Evolutionary conservation across 2,888 invertebrate genomes (phyloP).

Genomic region (Aleiodes leptofemur): DNA sequence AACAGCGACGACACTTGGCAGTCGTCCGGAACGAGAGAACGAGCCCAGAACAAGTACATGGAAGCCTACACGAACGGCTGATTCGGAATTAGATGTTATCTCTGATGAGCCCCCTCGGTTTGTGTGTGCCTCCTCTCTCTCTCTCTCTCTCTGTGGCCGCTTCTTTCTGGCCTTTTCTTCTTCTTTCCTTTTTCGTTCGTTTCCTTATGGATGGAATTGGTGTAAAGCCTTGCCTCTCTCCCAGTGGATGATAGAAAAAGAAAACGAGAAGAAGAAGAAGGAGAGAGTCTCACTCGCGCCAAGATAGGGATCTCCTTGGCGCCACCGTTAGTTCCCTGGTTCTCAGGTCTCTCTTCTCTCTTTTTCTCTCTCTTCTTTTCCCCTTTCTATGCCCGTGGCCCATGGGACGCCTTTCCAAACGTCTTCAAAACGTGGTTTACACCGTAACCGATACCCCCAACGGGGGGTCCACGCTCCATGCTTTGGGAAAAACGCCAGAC

Average conservation of each 20-base stretch:
- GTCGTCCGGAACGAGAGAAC: conserved; percentile 57
- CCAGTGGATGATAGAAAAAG: conserved; percentile 7
- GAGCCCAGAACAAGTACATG: conserved; percentile 59
- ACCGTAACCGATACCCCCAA: conserved; percentile 74
- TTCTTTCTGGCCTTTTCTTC: conserved; percentile 39
- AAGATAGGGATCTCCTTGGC: conserved; percentile 75
- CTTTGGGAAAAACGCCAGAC: conserved; percentile 38
- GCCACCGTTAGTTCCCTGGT: conserved; percentile 69
- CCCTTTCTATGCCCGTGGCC: conserved; percentile 38
- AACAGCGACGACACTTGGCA: conserved; percentile 57
- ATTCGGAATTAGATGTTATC: conserved; percentile 74
- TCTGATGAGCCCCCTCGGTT: conserved; percentile 69
- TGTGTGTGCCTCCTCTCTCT: conserved; percentile 51
- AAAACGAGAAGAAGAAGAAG: conserved; percentile 24
- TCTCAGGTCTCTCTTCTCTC: conserved; percentile 28
- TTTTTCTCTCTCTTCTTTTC: too few relatives aligned
- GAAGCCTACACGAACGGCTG: conserved; percentile 68
- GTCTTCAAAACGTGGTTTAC: conserved; percentile 71
- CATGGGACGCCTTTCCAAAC: conserved; percentile 56
- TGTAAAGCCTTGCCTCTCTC: conserved; percentile 2
- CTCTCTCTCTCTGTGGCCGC: neutral
- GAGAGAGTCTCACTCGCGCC: conserved; percentile 62
- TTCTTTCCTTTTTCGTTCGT: conserved; percentile 41
- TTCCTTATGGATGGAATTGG: conserved; percentile 50
- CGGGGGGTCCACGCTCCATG: conserved; percentile 62